Evolutionary conservation across 2,797 vertebrate genomes (phyloP), one percentile per base, ranked within the genome.

Genomic region (Dendrocincla tyrannina): DNA sequence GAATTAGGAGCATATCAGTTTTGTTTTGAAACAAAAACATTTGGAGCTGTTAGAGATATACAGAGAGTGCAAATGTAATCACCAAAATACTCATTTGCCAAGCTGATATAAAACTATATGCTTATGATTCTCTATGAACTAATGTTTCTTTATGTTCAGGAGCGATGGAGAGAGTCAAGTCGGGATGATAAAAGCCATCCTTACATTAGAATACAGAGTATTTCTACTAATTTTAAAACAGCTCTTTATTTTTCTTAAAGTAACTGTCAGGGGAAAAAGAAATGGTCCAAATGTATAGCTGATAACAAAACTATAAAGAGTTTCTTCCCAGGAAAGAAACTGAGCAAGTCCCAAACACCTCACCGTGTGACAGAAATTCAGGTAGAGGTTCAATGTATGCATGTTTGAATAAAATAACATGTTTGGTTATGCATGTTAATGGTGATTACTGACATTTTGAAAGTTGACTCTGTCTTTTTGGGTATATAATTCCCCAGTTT

Each of bases 1-100:
- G 64, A 93, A 82, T 59, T 73, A 66, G 50, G 22, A 80, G 44
- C 52, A 78, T 63, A 87, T 28, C 55, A 56, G 39, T 7, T 87
- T 89, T 55, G 10, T 70, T 94, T 73, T 44, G 46, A 88, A 85
- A 75, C 44, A 92, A 79, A 92, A 89, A 24, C 44, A 73, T 33
- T 78, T 60, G 41, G 37, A 87, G 39, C 13, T 89, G 28, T 67
- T 67, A 49, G 33, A 12, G 23, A 63, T n/a, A 82, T 0, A 72
- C 3, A 62, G 16, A 72, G 5, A 64, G 5, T 1, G 1, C 19
- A 79, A 53, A 58, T 64, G 20, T 23, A 86, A 73, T 56, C 67
- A 91, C 23, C 23, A 77, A 89, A 91, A 89, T 53, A 50, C 19
- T 49, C 3, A 53, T 60, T 67, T 93, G 41, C 32, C 37, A 67